Evolutionary conservation across 2,797 vertebrate genomes (phyloP).

Genomic region (Melanotaenia nigrans): DNA sequence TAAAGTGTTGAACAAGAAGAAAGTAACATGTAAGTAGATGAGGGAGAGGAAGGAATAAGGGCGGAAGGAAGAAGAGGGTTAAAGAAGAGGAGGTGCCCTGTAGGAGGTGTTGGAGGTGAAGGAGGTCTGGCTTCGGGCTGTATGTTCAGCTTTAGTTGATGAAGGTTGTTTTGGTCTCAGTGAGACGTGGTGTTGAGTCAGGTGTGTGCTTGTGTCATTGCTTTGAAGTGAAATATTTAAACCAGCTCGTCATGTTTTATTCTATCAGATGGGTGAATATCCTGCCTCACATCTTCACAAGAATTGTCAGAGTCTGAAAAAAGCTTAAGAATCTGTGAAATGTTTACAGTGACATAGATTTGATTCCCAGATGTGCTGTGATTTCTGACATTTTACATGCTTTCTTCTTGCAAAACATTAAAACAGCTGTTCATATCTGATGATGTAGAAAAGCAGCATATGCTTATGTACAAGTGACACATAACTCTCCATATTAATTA

Average conservation of each 20-base stretch:
- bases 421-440: background rate
- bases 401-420: background rate
- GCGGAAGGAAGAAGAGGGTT: slow-evolving; percentile 1
- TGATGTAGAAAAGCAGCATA: too few species aligned
- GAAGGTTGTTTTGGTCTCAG: slow-evolving; percentile 53
- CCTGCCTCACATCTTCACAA: background rate
- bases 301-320: background rate
- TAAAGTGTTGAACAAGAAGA: background rate
- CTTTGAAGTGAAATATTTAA: slow-evolving; percentile 9
- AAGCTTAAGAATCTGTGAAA: background rate
- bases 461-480: too few species aligned
- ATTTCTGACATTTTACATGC: background rate
- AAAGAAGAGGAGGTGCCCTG: slow-evolving; percentile 39
- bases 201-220: slow-evolving; percentile 48
- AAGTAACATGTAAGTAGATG: background rate
- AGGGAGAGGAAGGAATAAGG: background rate
- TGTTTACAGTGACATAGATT: background rate
- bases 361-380: background rate
- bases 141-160: slow-evolving; percentile 68
- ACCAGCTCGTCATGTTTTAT: slow-evolving; percentile 12
- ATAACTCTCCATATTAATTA: too few species aligned
- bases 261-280: slow-evolving; percentile 4
- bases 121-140: slow-evolving; percentile 59
- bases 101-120: slow-evolving; percentile 48
- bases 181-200: slow-evolving; percentile 53